A percentile compares a stretch with the other conserved stretches of the same genome.
phyloP scores from a whole-genome alignment of 2,888 invertebrate species.

The Dusona sp. region DNA sequence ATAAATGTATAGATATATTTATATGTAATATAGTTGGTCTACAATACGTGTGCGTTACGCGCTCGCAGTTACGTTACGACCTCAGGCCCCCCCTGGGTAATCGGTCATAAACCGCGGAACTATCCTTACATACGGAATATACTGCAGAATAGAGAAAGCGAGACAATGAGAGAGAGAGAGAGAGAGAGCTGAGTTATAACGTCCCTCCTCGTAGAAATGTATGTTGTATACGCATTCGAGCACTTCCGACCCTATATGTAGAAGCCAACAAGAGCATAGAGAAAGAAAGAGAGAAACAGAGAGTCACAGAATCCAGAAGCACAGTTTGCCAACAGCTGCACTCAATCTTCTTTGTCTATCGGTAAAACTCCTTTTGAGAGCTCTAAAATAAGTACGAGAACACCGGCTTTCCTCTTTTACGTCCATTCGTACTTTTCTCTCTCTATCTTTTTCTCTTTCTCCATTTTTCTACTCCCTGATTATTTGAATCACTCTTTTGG shows the following conservation, averaged over 20 bases:
- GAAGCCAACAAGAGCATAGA: slow-evolving; percentile 46
- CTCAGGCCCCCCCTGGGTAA: slow-evolving; percentile 73
- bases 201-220: slow-evolving; percentile 38
- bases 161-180: slow-evolving; percentile 23
- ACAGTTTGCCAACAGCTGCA: slow-evolving; percentile 77
- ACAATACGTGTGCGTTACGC: slow-evolving; percentile 71
- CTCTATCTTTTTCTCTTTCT: neutral
- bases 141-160: slow-evolving; percentile 42
- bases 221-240: slow-evolving; percentile 52
- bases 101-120: slow-evolving; percentile 81
- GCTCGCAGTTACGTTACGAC: slow-evolving; percentile 72
- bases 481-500: neutral
- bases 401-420: slow-evolving; percentile 22
- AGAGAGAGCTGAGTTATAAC: slow-evolving; percentile 45
- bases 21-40: slow-evolving; percentile 45
- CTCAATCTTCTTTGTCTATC: slow-evolving; percentile 83
- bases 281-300: slow-evolving; percentile 29
- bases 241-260: slow-evolving; percentile 64
- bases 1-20: slow-evolving; percentile 54
- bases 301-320: slow-evolving; percentile 56
- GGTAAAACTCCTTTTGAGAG: slow-evolving; percentile 60
- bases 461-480: neutral
- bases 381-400: slow-evolving; percentile 25
- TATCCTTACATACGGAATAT: slow-evolving; percentile 72
- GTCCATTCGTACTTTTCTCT: neutral